Base-by-base conservation (phyloP, 2,113 vertebrate species). In the Clarias batrachus region DNA sequence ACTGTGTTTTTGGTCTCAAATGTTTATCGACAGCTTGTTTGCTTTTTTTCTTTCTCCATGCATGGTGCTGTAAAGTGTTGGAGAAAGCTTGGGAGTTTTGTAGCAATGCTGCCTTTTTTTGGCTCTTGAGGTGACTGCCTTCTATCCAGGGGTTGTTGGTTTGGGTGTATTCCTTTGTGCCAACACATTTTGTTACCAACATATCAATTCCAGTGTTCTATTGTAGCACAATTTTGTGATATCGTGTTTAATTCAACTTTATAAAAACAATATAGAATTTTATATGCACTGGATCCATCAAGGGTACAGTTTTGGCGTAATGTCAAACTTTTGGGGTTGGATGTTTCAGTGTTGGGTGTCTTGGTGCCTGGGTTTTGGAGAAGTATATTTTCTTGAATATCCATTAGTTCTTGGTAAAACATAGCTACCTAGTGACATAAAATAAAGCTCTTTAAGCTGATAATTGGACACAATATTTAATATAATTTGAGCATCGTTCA, bases 181-280 rank as follows among this genome's bases (percentile, higher is more conserved):
- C 89, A 88, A 88, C 88, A 89, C 76, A 88, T 88, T 79, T 62
- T 54, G 86, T 90, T 86, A 90, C 81, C 52, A 62, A 88, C 87
- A 90, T 90, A 88, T 90, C 89, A 88, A 85, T 68, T 87, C 81
- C 87, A 56, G 84, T 88, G 80, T 88, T 90, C 68, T 86, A 86
- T 90, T 90, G 77, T 85, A 86, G 87, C 81, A 70, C 82, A 86
- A 86, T 76, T 86, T 86, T 87, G 88, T 82, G 60, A 89, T 81
- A 82, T 82, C 82, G 87, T 86, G 86, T 89, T 83, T 74, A 54
- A 84, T 87, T 89, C 59, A n/a, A 66, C 86, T 89, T 73, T 62
- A 66, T 71, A 73, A 86, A 48, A 52, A 70, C 27, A 52, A 84
- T 59, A 25, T 57, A 52, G 27, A 59, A n/a, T 87, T 82, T 88